Conservation (phyloP, 2,888 invertebrate species). For the Morpho deidamia region DNA sequence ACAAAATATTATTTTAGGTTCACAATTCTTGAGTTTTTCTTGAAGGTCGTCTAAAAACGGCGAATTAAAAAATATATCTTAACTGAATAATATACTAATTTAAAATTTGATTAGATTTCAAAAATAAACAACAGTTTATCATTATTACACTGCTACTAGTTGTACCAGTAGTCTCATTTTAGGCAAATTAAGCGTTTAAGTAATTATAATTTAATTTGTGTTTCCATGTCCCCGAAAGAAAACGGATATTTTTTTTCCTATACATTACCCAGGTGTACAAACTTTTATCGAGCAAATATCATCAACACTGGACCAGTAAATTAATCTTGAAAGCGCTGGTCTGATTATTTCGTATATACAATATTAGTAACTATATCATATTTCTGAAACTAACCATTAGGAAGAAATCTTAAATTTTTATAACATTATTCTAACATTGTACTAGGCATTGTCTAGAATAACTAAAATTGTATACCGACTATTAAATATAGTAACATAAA, state of each 20-base stretch:
- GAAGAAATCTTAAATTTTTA: not conserved
- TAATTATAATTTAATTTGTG: too few species aligned
- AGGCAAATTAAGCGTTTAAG: too few species aligned
- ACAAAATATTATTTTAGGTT: constrained; percentile 44
- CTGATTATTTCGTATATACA: not conserved
- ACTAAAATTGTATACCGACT: too few species aligned
- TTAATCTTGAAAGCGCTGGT: too few species aligned
- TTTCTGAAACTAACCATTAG: not conserved
- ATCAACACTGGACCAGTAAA: too few species aligned
- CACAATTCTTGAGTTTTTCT: constrained; percentile 31
- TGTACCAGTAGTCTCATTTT: constrained; percentile 8
- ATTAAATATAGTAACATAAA: not conserved
- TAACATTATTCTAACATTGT: not conserved
- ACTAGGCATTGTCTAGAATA: too few species aligned
- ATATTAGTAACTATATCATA: not conserved
- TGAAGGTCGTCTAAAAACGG: constrained; percentile 38
- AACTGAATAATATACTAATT: too few species aligned
- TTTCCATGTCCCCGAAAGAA: too few species aligned
- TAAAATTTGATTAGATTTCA: not conserved
- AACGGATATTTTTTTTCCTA: too few species aligned
- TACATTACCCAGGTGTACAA: too few species aligned
- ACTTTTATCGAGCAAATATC: too few species aligned
- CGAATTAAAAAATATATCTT: not conserved
- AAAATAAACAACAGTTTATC: constrained; percentile 30
- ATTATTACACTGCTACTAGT: too few species aligned